These are phyloP conservation scores for Eumeta japonica DNA, from an alignment of 1,140 invertebrate species.

Conservation along the genomic window DNA sequence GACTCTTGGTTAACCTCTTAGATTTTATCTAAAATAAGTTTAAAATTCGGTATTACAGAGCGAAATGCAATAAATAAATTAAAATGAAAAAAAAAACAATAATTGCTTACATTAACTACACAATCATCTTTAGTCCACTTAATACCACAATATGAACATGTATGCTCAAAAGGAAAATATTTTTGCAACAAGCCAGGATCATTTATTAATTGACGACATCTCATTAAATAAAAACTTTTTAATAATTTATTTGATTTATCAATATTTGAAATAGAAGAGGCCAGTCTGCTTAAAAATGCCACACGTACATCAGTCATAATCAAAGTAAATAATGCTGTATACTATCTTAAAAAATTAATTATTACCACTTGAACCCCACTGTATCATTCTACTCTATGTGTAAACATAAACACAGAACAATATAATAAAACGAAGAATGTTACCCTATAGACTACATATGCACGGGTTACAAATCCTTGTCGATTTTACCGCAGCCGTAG, in stretches of 20 bases:
- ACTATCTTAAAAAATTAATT: slow-evolving; percentile 5
- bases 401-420: too few species aligned
- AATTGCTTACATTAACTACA: slow-evolving; percentile 21
- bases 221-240: slow-evolving; percentile 39
- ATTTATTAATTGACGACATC: slow-evolving; percentile 26
- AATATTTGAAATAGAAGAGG: slow-evolving; percentile 14
- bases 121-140: slow-evolving; percentile 29
- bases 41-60: slow-evolving; percentile 3
- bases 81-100: slow-evolving; percentile 4
- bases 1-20: slow-evolving; percentile 30
- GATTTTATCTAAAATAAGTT: slow-evolving; percentile 21
- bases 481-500: too few species aligned
- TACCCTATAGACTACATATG: too few species aligned
- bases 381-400: too few species aligned
- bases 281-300: slow-evolving; percentile 30
- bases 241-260: slow-evolving; percentile 17
- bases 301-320: slow-evolving; percentile 33
- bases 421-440: too few species aligned
- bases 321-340: too few species aligned
- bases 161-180: slow-evolving; percentile 27
- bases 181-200: slow-evolving; percentile 26
- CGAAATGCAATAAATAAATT: background rate
- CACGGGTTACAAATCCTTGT: too few species aligned
- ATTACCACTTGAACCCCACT: background rate
- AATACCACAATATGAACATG: slow-evolving; percentile 34